Evolutionary conservation across 2,888 invertebrate species (phyloP).

Genomic region (Alloplasta piceator): DNA sequence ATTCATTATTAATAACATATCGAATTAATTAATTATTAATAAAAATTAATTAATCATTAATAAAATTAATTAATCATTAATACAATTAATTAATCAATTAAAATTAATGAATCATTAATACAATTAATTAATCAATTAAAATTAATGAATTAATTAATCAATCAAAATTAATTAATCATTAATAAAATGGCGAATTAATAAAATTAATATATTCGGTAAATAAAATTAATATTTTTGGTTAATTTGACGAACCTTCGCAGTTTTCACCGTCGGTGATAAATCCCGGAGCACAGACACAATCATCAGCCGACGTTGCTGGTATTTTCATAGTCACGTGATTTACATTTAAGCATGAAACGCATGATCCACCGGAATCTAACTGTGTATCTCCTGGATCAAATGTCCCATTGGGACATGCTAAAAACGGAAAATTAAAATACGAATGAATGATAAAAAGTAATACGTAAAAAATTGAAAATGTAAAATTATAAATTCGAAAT

Average conservation of each 20-base stretch:
- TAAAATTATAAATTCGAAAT: background rate
- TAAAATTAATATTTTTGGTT: background rate
- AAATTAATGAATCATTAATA: no score
- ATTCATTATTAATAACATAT: background rate
- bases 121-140: no score
- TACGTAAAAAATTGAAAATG: background rate
- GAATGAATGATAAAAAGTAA: constrained; percentile 57
- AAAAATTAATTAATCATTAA: no score
- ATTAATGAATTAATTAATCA: no score
- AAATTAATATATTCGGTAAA: background rate
- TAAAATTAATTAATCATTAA: no score
- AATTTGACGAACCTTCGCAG: constrained; percentile 85
- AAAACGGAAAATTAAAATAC: no score
- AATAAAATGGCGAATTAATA: background rate
- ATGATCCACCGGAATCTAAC: constrained; percentile 85
- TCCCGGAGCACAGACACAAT: constrained; percentile 87
- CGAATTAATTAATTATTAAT: background rate
- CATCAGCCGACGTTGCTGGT: constrained; percentile 85
- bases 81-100: no score
- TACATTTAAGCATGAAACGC: constrained; percentile 86
- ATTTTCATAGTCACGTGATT: constrained; percentile 86
- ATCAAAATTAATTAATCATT: no score
- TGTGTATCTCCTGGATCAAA: constrained; percentile 84
- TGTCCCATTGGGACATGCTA: constrained; percentile 88
- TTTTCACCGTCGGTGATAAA: constrained; percentile 84